Evolutionary conservation across 2,888 invertebrate genomes (phyloP).

Genomic region (Operophtera brumata): DNA sequence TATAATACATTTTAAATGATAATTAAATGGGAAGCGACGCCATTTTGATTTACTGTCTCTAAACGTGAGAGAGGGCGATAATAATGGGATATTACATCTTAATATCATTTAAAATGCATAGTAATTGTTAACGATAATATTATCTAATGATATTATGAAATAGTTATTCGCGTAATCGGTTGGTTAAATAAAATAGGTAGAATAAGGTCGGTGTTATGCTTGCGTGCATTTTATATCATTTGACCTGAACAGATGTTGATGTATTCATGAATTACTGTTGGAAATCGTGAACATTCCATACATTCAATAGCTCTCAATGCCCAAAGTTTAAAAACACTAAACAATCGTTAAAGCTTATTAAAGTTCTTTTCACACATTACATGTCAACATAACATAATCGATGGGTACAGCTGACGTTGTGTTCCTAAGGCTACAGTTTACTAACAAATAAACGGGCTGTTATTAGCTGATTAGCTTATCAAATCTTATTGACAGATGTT

Average conservation of each 20-base stretch:
- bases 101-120: neutral
- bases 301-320: no score
- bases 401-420: no score
- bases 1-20: constrained; percentile 17
- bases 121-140: constrained; percentile 53
- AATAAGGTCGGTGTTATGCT: constrained; percentile 44
- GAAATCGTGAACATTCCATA: no score
- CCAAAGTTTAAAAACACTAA: no score
- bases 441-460: no score
- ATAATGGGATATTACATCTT: neutral
- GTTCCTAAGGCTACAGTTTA: no score
- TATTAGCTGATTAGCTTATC: no score
- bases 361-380: no score
- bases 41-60: neutral
- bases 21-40: neutral
- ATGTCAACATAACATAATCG: no score
- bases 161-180: constrained; percentile 48
- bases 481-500: no score
- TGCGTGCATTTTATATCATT: constrained; percentile 30
- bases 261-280: no score
- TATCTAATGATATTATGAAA: constrained; percentile 44
- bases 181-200: constrained; percentile 20
- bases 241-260: neutral
- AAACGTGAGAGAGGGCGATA: neutral
- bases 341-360: no score